Evolutionary conservation across 2,113 vertebrate species (phyloP).

Genomic region (Rostratula benghalensis): DNA sequence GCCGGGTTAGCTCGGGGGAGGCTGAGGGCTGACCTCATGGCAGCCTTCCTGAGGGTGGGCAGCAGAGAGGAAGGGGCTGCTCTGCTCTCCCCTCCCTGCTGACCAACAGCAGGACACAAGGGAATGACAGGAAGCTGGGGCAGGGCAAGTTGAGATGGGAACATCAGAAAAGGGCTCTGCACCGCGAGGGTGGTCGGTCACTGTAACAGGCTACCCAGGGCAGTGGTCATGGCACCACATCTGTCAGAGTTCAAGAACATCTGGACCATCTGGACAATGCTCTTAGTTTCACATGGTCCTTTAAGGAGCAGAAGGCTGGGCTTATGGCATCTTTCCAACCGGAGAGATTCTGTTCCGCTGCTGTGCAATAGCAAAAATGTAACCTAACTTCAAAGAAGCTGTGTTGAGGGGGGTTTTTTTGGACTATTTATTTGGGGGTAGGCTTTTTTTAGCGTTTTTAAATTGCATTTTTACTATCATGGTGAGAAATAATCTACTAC

Average conservation of each 20-base stretch:
- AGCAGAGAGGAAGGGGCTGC: not conserved
- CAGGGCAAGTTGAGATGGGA: not conserved
- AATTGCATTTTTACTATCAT: not conserved
- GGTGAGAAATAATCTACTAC: not conserved
- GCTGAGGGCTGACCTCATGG: not conserved
- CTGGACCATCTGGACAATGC: not conserved
- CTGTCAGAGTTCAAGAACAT: not conserved
- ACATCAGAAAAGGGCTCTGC: not conserved
- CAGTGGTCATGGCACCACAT: not conserved
- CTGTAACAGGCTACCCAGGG: not conserved
- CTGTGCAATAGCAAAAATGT: not conserved
- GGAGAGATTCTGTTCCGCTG: not conserved
- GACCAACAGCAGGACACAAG: fast-evolving
- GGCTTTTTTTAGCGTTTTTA: not conserved
- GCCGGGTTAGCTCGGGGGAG: not conserved
- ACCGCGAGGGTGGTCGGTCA: not conserved
- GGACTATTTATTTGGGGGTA: fast-evolving
- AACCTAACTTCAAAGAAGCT: not conserved
- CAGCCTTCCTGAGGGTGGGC: not conserved
- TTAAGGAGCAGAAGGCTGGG: not conserved
- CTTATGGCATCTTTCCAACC: not conserved
- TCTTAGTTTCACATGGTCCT: not conserved
- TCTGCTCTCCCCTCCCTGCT: not conserved
- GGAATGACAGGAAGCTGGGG: not conserved
- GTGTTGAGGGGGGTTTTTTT: not conserved